phyloP scores from a whole-genome alignment of 2,113 vertebrate species.

The Nannobrachium achirus region DNA sequence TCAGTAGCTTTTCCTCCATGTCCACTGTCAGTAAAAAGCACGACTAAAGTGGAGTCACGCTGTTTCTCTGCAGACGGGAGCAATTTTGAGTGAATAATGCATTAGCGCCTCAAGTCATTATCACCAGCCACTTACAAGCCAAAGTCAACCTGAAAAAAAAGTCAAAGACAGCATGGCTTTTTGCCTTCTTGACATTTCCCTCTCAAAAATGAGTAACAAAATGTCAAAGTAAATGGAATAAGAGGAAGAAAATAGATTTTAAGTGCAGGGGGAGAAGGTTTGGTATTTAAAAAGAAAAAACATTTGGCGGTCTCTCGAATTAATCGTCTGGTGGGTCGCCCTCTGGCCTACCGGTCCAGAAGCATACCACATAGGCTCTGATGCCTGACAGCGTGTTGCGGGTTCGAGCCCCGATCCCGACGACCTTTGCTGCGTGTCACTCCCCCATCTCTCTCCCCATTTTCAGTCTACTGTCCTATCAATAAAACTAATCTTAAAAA shows the following conservation, averaged over 20 bases:
- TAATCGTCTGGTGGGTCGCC: too few relatives aligned
- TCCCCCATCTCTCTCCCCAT: too few relatives aligned
- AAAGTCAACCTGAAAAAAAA: too few relatives aligned
- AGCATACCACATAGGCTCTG: too few relatives aligned
- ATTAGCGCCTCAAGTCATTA: slow-evolving; percentile 69
- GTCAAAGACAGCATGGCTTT: slow-evolving; percentile 52
- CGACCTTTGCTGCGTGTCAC: too few relatives aligned
- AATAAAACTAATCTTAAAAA: too few relatives aligned
- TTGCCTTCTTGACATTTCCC: slow-evolving; percentile 63
- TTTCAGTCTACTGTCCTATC: too few relatives aligned
- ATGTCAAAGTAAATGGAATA: slow-evolving; percentile 48
- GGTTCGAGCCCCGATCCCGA: too few relatives aligned
- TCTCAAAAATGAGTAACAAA: slow-evolving; percentile 45
- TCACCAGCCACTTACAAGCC: slow-evolving; percentile 46
- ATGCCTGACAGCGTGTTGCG: too few relatives aligned
- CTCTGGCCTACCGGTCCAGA: too few relatives aligned
- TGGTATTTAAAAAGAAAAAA: slow-evolving; percentile 48
- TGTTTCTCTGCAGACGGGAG: slow-evolving; percentile 52
- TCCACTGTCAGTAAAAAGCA: slow-evolving; percentile 43
- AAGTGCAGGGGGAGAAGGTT: slow-evolving; percentile 18
- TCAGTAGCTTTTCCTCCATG: slow-evolving; percentile 18
- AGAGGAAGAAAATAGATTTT: slow-evolving; percentile 6
- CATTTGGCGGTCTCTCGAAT: too few relatives aligned
- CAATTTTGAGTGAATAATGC: slow-evolving; percentile 56
- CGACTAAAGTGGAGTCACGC: slow-evolving; percentile 52